These are phyloP conservation scores for Acyrthosiphon pisum DNA, from an alignment of 1,140 invertebrate species.

Conservation along the genomic window DNA sequence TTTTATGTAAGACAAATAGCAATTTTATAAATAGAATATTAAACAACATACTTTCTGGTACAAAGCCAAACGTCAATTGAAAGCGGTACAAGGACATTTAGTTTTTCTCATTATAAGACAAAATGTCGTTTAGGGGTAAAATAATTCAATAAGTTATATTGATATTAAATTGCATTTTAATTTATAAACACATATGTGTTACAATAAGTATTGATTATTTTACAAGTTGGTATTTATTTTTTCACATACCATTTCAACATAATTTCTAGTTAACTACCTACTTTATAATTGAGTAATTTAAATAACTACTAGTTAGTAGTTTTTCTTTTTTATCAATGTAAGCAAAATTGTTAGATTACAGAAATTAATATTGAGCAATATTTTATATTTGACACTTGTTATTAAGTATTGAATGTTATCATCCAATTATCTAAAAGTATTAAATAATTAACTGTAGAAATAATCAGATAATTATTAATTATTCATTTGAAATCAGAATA, in stretches of 20 bases:
- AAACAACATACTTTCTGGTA: constrained; percentile 3
- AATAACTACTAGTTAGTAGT: neutral
- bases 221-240: neutral
- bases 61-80: constrained; percentile 15
- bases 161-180: neutral
- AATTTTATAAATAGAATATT: constrained; percentile 45
- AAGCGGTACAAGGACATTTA: constrained; percentile 37
- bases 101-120: constrained; percentile 15
- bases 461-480: constrained; percentile 17
- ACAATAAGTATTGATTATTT: neutral
- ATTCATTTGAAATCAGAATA: neutral
- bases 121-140: neutral
- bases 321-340: neutral
- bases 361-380: constrained; percentile 17
- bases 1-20: neutral
- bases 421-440: constrained; percentile 5
- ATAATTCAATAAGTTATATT: neutral
- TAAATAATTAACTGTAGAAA: neutral
- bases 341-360: constrained; percentile 23
- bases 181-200: neutral
- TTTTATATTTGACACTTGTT: neutral
- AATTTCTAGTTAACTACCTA: neutral
- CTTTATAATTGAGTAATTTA: constrained; percentile 18
- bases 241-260: neutral
- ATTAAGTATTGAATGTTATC: neutral